Evolutionary conservation across 2,888 invertebrate species (phyloP).

Genomic region (Deilephila porcellus): DNA sequence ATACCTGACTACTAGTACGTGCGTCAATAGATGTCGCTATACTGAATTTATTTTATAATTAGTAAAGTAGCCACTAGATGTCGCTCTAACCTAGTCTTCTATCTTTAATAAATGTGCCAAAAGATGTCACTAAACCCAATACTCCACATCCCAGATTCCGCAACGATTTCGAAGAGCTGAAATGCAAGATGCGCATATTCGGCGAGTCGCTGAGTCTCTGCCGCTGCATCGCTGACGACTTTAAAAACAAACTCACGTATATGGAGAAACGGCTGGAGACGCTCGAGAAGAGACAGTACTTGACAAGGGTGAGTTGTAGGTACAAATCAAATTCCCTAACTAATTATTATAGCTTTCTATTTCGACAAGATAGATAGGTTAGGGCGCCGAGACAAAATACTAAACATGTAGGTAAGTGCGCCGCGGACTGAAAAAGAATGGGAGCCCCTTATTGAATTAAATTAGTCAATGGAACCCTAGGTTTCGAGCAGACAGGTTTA

Average conservation of each 20-base stretch:
- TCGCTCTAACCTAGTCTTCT: not conserved
- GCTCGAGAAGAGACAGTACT: constrained; percentile 54
- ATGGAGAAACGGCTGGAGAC: constrained; percentile 61
- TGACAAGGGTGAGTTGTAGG: constrained; percentile 41
- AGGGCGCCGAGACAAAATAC: too few species aligned
- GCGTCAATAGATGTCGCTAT: not conserved
- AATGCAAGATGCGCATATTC: constrained; percentile 69
- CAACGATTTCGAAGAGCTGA: constrained; percentile 64
- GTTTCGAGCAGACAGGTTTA: too few species aligned
- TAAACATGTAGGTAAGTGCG: too few species aligned
- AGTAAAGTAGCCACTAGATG: not conserved
- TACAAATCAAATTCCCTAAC: constrained; percentile 22
- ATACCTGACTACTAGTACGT: not conserved
- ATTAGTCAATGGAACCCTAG: too few species aligned
- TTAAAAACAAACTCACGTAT: constrained; percentile 47
- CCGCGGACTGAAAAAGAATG: too few species aligned
- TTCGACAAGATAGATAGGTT: too few species aligned
- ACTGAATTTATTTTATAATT: not conserved
- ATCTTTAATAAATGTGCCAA: not conserved
- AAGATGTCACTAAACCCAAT: not conserved
- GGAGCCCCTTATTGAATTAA: too few species aligned
- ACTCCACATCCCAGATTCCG: constrained; percentile 57
- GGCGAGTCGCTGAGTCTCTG: constrained; percentile 67
- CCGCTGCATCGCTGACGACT: constrained; percentile 63
- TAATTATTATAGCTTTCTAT: too few species aligned